Evolutionary conservation across 2,113 vertebrate genomes (phyloP).

Genomic region (Electrona antarctica): DNA sequence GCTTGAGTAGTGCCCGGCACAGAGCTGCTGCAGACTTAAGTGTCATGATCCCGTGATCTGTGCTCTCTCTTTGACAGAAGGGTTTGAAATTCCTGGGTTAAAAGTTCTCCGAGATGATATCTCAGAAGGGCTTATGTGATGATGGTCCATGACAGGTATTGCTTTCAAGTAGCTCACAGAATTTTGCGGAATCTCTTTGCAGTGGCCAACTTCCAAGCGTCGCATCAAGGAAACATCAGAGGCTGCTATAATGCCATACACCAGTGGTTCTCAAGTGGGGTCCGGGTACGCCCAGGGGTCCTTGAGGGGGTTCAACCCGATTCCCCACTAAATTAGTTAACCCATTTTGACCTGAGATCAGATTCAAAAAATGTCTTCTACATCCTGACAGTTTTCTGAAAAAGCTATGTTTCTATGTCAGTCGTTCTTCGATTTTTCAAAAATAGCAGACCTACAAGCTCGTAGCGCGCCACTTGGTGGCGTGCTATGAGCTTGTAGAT

Average conservation of each 20-base stretch:
- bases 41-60: conserved; percentile 79
- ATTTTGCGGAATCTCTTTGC: conserved; percentile 55
- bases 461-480: no score
- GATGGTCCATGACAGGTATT: conserved; percentile 76
- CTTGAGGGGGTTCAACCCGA: no score
- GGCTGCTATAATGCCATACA: background rate
- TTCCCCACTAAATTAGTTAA: no score
- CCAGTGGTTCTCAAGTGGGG: background rate
- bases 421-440: no score
- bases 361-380: no score
- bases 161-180: conserved; percentile 63
- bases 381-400: no score
- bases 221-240: conserved; percentile 1
- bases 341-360: no score
- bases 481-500: no score
- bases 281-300: no score
- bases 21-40: conserved; percentile 76
- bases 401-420: no score
- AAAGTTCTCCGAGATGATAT: conserved; percentile 81
- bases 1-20: conserved; percentile 71
- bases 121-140: conserved; percentile 76
- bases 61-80: conserved; percentile 79
- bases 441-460: no score
- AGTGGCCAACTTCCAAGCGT: conserved; percentile 35
- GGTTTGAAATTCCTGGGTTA: conserved; percentile 80